Evolutionary conservation across 2,797 vertebrate genomes (phyloP).

Genomic region (Pipistrellus pygmaeus): DNA sequence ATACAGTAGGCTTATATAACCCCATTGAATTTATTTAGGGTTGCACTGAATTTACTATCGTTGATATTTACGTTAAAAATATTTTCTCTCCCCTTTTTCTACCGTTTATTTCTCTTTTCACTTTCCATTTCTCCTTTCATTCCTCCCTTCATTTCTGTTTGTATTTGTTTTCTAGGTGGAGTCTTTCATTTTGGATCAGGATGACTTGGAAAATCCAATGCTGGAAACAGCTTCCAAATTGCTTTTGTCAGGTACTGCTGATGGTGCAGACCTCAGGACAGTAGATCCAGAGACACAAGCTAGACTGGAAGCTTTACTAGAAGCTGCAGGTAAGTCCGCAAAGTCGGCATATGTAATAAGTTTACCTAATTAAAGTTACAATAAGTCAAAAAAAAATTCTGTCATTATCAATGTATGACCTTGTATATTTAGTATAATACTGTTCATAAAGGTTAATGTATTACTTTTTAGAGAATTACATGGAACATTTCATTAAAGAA

Average conservation of each 20-base stretch:
- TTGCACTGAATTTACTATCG: conserved; percentile 19
- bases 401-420: neutral
- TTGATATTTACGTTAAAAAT: conserved; percentile 53
- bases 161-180: conserved; percentile 87
- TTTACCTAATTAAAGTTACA: neutral
- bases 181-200: conserved; percentile 92
- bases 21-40: neutral
- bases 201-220: conserved; percentile 92
- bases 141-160: neutral
- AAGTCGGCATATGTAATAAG: neutral
- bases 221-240: conserved; percentile 91
- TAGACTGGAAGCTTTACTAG: conserved; percentile 91
- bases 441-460: neutral
- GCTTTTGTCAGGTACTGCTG: conserved; percentile 90
- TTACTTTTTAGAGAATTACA: conserved; percentile 52
- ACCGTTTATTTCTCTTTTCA: neutral
- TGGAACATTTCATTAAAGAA: conserved; percentile 20
- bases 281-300: conserved; percentile 92
- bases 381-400: conserved; percentile 32
- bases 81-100: conserved; percentile 31
- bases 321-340: conserved; percentile 89
- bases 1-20: neutral
- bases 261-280: conserved; percentile 91
- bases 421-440: neutral
- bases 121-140: neutral